Conservation (phyloP, 92 coral and sea anemone species). For the Porites cylindrica region DNA sequence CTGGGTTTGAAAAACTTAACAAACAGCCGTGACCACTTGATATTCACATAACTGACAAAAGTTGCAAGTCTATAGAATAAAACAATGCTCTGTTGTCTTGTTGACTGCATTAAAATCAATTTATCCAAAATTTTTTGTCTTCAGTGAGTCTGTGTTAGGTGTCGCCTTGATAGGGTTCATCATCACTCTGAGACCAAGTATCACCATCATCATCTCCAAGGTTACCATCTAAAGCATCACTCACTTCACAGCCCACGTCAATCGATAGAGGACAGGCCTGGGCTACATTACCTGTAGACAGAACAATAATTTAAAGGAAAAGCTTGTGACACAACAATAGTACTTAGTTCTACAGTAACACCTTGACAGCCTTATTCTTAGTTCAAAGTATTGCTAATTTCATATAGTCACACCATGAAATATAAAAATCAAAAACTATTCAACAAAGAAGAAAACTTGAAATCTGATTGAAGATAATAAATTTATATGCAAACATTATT, state of each 20-base stretch:
- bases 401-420: no score
- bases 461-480: no score
- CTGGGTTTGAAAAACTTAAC: no score
- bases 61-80: neutral
- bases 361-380: neutral
- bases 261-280: constrained; percentile 63
- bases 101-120: neutral
- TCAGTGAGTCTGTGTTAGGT: constrained; percentile 32
- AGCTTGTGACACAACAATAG: no score
- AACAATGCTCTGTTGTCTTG: neutral
- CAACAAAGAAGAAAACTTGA: no score
- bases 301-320: neutral
- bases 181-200: constrained; percentile 91
- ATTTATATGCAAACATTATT: no score
- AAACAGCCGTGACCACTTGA: neutral
- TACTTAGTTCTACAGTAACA: no score
- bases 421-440: no score
- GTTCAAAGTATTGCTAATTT: neutral
- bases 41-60: neutral
- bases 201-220: constrained; percentile 93
- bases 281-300: constrained; percentile 65
- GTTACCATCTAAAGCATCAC: constrained; percentile 78
- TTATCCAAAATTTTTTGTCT: neutral
- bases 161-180: constrained; percentile 74
- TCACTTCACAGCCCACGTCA: constrained; percentile 58